These are phyloP conservation scores for Phyto melanocephala DNA, from an alignment of 2,888 invertebrate genomes.

Conservation along the genomic window DNA sequence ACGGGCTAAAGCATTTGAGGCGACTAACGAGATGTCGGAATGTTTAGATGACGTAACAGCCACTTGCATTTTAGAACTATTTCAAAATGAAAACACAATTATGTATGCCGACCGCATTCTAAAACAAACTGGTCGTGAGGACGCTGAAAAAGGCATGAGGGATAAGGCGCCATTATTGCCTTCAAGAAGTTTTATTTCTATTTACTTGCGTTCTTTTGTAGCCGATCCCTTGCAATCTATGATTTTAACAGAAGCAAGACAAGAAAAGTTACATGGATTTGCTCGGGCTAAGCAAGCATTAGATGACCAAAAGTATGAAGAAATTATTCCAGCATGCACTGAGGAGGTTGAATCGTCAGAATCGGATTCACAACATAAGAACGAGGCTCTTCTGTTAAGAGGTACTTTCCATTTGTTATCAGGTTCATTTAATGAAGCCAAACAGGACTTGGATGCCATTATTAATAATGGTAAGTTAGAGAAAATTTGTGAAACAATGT, in stretches of 20 bases:
- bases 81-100: conserved; percentile 89
- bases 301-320: conserved; percentile 86
- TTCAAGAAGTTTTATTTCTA: conserved; percentile 90
- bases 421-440: conserved; percentile 86
- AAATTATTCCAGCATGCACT: conserved; percentile 88
- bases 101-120: conserved; percentile 92
- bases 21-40: conserved; percentile 87
- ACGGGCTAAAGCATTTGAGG: conserved; percentile 90
- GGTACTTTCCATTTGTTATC: conserved; percentile 90
- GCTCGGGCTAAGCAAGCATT: conserved; percentile 85
- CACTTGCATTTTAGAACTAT: conserved; percentile 93
- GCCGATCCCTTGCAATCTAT: conserved; percentile 88
- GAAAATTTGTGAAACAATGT: too few relatives aligned
- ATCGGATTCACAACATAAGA: conserved; percentile 82
- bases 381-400: conserved; percentile 88
- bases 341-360: conserved; percentile 85
- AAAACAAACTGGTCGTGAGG: conserved; percentile 84
- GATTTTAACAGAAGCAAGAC: conserved; percentile 74
- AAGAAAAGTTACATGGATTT: conserved; percentile 81
- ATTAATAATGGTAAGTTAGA: conserved; percentile 81
- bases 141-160: conserved; percentile 87
- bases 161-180: conserved; percentile 87
- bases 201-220: conserved; percentile 92
- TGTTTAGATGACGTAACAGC: conserved; percentile 96
- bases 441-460: conserved; percentile 85